Percentiles rank a stretch among this genome's conserved stretches.
phyloP scores from a whole-genome alignment of 2,113 vertebrate genomes.

The Semnornis frantzii region DNA sequence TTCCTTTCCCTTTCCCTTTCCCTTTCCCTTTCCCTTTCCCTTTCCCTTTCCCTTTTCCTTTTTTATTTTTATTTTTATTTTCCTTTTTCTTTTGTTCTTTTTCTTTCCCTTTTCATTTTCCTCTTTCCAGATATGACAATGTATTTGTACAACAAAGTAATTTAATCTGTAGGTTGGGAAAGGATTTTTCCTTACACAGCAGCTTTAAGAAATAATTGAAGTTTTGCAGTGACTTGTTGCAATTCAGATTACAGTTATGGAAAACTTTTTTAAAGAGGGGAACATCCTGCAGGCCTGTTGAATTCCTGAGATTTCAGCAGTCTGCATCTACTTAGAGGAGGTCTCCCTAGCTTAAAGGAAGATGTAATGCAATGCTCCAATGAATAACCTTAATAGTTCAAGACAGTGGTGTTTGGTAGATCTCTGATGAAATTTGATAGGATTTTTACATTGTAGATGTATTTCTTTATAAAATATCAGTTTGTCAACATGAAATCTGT shows the following conservation, averaged over 20 bases:
- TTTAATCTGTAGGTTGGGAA: background rate
- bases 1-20: too few species aligned
- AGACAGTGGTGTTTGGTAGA: background rate
- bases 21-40: too few species aligned
- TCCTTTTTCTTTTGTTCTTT: too few species aligned
- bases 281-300: background rate
- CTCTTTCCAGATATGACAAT: fast-evolving
- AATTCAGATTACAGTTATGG: background rate
- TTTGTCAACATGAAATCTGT: background rate
- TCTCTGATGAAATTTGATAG: background rate
- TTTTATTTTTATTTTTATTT: too few species aligned
- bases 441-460: background rate
- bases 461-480: background rate
- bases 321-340: background rate
- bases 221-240: background rate
- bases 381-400: background rate
- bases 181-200: background rate
- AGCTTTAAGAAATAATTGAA: background rate
- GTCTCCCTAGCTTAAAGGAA: background rate
- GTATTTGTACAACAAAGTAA: background rate
- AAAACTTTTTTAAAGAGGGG: background rate
- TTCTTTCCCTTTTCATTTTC: too few species aligned
- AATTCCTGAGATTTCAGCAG: background rate
- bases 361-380: background rate
- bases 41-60: background rate